Base-by-base conservation (phyloP, 2,888 invertebrate genomes). In the Masnerella sp. region DNA sequence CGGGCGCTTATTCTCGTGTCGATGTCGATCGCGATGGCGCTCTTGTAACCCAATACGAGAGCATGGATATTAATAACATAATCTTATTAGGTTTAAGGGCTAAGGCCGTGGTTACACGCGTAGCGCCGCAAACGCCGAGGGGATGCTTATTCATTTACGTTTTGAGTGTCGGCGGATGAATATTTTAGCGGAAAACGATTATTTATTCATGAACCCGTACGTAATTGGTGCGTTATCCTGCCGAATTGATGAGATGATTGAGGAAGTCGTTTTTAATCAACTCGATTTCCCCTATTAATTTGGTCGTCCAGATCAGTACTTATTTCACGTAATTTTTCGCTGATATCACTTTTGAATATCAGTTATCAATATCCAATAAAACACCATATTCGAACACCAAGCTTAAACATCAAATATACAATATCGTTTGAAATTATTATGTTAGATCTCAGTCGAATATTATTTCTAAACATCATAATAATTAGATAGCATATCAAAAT, bases 21-120 rank as follows among this genome's bases (percentile, higher is more conserved):
- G 62, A 62, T 62, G 47, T 42, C 32, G 49, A 70, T 70, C 52
- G 47, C 40, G 17, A 69, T 54, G 36, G 34, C 38, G 54, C 56
- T 32, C 45, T 70, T 56, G 58, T 58, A 64, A 71, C 54, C 54
- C 22, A 64, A 71, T 71, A 52, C 25, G 30, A 64, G 56, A 42
- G 49, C 42, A 17, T 25, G 34, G 62, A 47, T 62, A 64, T 71
- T 71, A 71, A 71, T 64, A 71, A 51, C 71, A 58, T 71, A 71
- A 71, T 64, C 64, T 64, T 58, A 71, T 71, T 64, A 58, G 54
- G 51, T 52, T 58, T 64, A 36, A 64, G 38, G 70, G 56, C 54
- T 62, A 56, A 56, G 40, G 36, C 51, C 18, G 49, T 42, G 52
- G 45, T 61, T 69, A 62, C 58, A 56, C 42, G 43, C 42, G 38